Evolutionary conservation across 64 coral and sea anemone genomes (phyloP).

Genomic region (Porites lutea): DNA sequence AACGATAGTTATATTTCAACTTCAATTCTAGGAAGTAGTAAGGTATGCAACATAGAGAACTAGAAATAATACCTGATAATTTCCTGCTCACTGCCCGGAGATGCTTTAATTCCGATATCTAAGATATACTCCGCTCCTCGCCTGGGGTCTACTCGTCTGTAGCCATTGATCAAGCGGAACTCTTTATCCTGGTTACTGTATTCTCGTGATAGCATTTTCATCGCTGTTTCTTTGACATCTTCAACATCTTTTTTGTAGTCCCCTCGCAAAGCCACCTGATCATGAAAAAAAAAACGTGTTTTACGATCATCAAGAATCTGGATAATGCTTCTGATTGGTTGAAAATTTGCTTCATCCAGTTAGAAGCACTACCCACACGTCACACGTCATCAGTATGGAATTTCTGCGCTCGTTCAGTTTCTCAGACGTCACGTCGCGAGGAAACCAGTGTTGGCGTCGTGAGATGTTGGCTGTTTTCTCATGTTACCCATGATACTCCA

Average conservation of each 20-base stretch:
- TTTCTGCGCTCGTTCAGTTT: too few species aligned
- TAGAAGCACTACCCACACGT: too few species aligned
- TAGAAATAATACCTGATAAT: background rate
- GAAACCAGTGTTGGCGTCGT: too few species aligned
- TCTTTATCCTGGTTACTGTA: conserved; percentile 44
- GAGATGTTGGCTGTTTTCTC: too few species aligned
- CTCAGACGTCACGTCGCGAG: too few species aligned
- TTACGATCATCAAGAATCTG: too few species aligned
- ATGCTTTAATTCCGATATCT: conserved; percentile 82
- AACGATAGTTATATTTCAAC: too few species aligned
- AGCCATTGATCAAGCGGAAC: conserved; percentile 84
- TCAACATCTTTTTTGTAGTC: conserved; percentile 91
- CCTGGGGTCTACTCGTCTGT: conserved; percentile 87
- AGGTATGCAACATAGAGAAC: background rate
- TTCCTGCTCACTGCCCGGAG: conserved; percentile 29
- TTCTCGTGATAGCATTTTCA: conserved; percentile 91
- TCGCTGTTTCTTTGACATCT: conserved; percentile 82
- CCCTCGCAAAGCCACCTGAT: conserved; percentile 65
- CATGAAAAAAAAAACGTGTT: background rate
- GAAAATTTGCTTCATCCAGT: too few species aligned
- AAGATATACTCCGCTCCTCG: conserved; percentile 95
- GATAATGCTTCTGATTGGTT: too few species aligned
- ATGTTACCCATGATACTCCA: too few species aligned
- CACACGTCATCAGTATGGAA: too few species aligned
- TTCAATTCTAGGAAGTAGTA: too few species aligned